Percentiles rank a stretch among this genome's conserved stretches.
phyloP scores from a whole-genome alignment of 35 echinoderm and acorn worm species.

The Ophioderma brevispina region DNA sequence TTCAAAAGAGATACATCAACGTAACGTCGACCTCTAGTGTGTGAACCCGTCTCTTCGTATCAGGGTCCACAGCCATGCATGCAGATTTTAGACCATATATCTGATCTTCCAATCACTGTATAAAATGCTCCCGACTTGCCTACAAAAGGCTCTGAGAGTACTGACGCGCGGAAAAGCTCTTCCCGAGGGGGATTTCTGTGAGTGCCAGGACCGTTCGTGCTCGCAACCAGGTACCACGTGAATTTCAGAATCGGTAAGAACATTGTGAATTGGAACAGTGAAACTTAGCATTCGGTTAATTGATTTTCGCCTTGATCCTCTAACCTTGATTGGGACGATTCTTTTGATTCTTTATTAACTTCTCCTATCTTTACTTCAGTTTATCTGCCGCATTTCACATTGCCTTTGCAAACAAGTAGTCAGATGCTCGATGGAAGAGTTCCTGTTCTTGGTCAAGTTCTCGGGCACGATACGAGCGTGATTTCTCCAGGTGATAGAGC shows the following conservation, averaged over 20 bases:
- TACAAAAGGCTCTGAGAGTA: background rate
- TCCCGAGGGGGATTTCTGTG: background rate
- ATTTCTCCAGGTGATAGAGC: constrained; percentile 63
- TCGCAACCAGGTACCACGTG: background rate
- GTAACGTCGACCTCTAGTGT: background rate
- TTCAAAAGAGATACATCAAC: background rate
- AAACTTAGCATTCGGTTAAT: background rate
- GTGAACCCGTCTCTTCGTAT: background rate
- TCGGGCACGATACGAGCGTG: constrained; percentile 37
- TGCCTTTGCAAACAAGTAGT: constrained; percentile 77
- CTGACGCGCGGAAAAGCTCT: background rate
- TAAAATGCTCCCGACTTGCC: background rate
- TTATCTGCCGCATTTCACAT: constrained; percentile 71
- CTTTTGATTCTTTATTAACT: background rate
- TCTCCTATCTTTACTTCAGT: constrained; percentile 31
- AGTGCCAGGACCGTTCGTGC: background rate
- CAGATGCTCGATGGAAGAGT: constrained; percentile 52
- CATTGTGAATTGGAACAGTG: background rate
- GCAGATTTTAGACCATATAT: background rate
- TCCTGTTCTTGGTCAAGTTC: constrained; percentile 81
- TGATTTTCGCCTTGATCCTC: background rate
- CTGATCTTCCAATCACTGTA: background rate
- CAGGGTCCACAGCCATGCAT: background rate
- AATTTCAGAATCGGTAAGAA: background rate
- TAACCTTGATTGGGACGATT: background rate